A percentile compares a stretch with the other conserved stretches of the same genome.
Conservation (phyloP, 1,140 invertebrate genomes). For the Camponotus vicinus region DNA sequence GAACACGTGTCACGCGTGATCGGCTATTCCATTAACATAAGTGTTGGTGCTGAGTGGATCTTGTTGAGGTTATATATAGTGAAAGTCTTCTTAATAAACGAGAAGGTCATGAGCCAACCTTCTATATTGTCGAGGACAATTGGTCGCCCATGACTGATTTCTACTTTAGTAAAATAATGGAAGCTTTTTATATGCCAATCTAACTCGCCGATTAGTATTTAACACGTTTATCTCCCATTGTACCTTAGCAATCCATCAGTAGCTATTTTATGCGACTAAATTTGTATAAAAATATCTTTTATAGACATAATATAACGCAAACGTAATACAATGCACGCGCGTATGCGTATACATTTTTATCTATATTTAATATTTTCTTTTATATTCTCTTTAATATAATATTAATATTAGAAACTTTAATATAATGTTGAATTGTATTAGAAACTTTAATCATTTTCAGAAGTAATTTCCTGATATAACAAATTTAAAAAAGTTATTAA, state of each 20-base stretch:
- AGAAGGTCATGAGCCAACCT: constrained; percentile 79
- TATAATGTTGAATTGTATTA: no score
- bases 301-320: no score
- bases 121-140: constrained; percentile 73
- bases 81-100: constrained; percentile 79
- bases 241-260: not conserved
- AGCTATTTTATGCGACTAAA: not conserved
- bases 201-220: constrained; percentile 14
- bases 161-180: constrained; percentile 35
- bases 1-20: constrained; percentile 66
- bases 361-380: no score
- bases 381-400: no score
- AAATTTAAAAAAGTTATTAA: not conserved
- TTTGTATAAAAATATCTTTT: not conserved
- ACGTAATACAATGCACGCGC: no score
- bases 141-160: constrained; percentile 62
- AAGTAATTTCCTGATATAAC: no score
- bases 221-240: not conserved
- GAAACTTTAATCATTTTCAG: no score
- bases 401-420: no score
- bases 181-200: constrained; percentile 32
- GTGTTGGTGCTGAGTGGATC: constrained; percentile 69
- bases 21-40: constrained; percentile 61
- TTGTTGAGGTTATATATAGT: constrained; percentile 65
- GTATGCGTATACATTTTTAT: no score